phyloP scores from a whole-genome alignment of 2,113 vertebrate genomes.

The Bombycilla garrulus region DNA sequence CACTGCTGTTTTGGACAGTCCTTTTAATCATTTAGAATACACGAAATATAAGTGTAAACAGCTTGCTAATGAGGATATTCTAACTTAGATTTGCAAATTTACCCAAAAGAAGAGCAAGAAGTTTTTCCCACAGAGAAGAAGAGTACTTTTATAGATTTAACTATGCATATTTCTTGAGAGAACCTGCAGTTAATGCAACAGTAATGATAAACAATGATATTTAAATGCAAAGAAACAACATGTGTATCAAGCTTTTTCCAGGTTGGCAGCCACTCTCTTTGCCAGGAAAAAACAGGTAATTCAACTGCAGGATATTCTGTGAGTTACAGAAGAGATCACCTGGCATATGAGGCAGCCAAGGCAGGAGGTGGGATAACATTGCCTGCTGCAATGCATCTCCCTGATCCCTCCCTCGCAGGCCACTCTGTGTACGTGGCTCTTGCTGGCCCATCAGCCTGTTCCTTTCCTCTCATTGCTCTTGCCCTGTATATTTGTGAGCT shows the following conservation, averaged over 20 bases:
- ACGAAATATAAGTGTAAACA: background rate
- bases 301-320: background rate
- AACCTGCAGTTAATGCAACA: background rate
- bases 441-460: background rate
- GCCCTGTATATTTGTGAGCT: background rate
- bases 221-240: background rate
- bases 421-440: background rate
- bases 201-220: background rate
- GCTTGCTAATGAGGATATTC: background rate
- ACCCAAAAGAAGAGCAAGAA: background rate
- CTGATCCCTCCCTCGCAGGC: background rate
- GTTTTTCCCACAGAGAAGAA: background rate
- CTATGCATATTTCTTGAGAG: background rate
- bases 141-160: background rate
- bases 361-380: background rate
- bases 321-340: background rate
- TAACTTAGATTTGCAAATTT: background rate
- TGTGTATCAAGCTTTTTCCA: background rate
- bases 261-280: background rate
- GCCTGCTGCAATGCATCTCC: background rate
- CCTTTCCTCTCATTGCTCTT: background rate
- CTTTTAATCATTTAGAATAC: background rate
- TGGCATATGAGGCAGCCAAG: background rate
- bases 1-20: background rate
- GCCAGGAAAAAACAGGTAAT: background rate